Base-by-base conservation (phyloP, 2,888 invertebrate species). In the Acleris emargana region DNA sequence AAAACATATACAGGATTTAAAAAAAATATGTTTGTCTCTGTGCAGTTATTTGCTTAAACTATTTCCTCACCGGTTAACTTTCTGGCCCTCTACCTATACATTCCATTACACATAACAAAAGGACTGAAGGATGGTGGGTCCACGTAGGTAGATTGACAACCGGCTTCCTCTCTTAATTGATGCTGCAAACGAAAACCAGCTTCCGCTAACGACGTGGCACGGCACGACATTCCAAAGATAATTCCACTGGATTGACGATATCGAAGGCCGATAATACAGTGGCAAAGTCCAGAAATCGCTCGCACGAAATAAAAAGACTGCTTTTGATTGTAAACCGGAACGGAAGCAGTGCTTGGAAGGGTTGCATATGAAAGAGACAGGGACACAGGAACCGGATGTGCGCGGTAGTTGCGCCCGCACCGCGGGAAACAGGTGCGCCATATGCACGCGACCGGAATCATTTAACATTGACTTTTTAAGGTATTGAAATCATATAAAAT, bases 361-460 rank as follows among this genome's bases (percentile, higher is more conserved):
- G 77, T 76, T 75, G 71, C 71, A 68, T 67, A 63, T 67, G 72
- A 73, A 61, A 75, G 80, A 77, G 84, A 81, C 76, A 83, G 83
- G 80, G 83, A 83, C 78, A 87, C 86, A 82, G 91, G 90, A 91
- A 91, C 75, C 90, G 91, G 90, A 91, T 88, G 86, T 81, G 73
- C 72, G 79, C 71, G 72, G 72, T 73, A 76, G 81, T 76, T 78
- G 78, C 79, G 74, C 72, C 64, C 62, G 70, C 75, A 76, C 76
- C 64, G 68, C 67, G 68, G 69, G 67, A 74, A 77, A 83, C 86
- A 86, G 87, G 86, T 84, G 86, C 77, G 76, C 73, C 68, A 58
- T 60, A 69, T 64, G 73, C 75, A 81, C 80, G 76, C 77, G 77
- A 69, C 68, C 71, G 58, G 76, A 78, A 80, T 80, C 76, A 75